Conservation (phyloP, 2,888 invertebrate species). For the Gasteruption jaculator region DNA sequence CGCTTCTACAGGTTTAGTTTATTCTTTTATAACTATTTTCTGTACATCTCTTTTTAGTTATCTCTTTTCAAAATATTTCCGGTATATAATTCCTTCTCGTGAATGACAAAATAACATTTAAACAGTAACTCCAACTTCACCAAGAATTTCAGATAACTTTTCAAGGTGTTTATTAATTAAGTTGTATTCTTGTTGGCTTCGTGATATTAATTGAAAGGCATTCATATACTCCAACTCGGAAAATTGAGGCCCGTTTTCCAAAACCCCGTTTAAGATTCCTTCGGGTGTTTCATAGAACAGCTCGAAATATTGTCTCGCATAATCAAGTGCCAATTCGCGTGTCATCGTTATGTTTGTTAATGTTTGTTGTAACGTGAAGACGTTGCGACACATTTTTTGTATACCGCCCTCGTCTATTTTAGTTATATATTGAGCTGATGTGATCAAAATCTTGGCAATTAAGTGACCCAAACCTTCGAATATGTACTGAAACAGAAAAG, state of each 20-base stretch:
- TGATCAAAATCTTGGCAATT: conserved; percentile 73
- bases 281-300: conserved; percentile 78
- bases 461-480: conserved; percentile 86
- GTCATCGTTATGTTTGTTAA: conserved; percentile 80
- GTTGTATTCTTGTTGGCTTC: conserved; percentile 34
- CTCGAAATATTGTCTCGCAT: conserved; percentile 85
- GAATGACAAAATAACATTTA: no score
- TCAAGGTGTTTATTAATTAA: conserved; percentile 67
- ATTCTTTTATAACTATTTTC: no score
- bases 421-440: conserved; percentile 73
- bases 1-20: no score
- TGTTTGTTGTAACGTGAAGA: conserved; percentile 80
- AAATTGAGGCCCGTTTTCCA: conserved; percentile 79
- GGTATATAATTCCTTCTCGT: no score
- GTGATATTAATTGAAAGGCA: no score
- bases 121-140: conserved; percentile 72
- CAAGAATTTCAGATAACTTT: conserved; percentile 79
- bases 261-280: conserved; percentile 74
- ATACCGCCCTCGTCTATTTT: conserved; percentile 77
- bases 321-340: conserved; percentile 78
- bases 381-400: conserved; percentile 81
- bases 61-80: no score
- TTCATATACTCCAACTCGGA: conserved; percentile 69
- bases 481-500: conserved; percentile 63
- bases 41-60: no score